Evolutionary conservation across 2,113 vertebrate species (phyloP).

Genomic region (Saiga tatarica): DNA sequence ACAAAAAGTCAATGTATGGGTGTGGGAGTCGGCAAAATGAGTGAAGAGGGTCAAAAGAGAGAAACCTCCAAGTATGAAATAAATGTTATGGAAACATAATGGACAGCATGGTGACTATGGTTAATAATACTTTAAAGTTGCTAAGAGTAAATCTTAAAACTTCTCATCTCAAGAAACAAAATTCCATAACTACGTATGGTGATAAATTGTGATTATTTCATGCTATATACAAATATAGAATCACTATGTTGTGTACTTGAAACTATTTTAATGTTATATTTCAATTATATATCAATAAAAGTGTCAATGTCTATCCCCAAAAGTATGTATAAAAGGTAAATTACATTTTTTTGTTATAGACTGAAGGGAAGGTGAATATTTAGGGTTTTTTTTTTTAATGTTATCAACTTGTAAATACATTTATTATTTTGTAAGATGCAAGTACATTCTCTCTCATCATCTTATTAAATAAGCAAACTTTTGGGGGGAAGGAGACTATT

Average conservation of each 20-base stretch:
- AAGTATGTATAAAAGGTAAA: background rate
- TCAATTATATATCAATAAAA: constrained; percentile 5
- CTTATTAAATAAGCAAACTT: background rate
- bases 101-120: background rate
- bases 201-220: background rate
- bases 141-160: background rate
- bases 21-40: background rate
- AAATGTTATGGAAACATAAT: background rate
- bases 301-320: background rate
- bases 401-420: background rate
- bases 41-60: background rate
- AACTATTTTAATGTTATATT: background rate
- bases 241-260: background rate
- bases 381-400: background rate
- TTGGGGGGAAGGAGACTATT: background rate
- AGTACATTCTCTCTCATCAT: background rate
- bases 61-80: background rate
- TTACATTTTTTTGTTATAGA: background rate
- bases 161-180: background rate
- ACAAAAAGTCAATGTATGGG: background rate
- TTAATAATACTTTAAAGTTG: background rate
- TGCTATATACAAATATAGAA: background rate
- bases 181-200: background rate
- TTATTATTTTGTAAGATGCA: background rate
- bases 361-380: background rate